Evolutionary conservation across 2,113 vertebrate species (phyloP).

Genomic region (Morone saxatilis): DNA sequence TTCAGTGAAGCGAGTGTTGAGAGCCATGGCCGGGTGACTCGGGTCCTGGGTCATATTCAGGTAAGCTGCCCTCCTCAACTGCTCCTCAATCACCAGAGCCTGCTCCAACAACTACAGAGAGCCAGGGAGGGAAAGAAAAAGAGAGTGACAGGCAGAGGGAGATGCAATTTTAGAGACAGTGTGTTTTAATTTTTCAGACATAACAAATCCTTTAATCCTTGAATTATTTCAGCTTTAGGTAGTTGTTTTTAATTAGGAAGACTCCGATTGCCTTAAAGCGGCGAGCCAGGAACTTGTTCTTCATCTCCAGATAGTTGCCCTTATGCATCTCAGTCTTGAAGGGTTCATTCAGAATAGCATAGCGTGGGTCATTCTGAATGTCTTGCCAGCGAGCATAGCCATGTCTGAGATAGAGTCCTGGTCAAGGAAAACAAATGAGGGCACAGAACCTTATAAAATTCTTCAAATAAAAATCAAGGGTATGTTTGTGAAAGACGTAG

Average conservation of each 20-base stretch:
- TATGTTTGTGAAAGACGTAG: neutral
- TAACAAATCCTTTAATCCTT: slow-evolving; percentile 31
- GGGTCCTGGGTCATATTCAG: slow-evolving; percentile 99
- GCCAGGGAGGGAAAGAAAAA: neutral
- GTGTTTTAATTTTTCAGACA: slow-evolving; percentile 30
- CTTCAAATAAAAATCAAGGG: slow-evolving; percentile 17
- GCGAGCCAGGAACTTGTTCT: slow-evolving; percentile 98
- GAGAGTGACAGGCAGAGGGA: neutral
- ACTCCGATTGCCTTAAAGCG: slow-evolving; percentile 90
- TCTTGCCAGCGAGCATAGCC: slow-evolving; percentile 99
- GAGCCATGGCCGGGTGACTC: slow-evolving; percentile 95
- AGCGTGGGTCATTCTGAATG: slow-evolving; percentile 96
- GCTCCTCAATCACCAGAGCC: slow-evolving; percentile 98
- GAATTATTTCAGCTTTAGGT: slow-evolving; percentile 8
- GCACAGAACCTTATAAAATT: slow-evolving; percentile 15
- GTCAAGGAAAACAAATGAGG: slow-evolving; percentile 66
- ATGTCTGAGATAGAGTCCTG: slow-evolving; percentile 81
- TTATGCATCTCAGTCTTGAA: slow-evolving; percentile 98
- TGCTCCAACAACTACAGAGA: slow-evolving; percentile 92
- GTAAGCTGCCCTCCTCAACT: slow-evolving; percentile 94
- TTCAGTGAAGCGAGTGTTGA: slow-evolving; percentile 95
- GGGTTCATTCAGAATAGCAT: slow-evolving; percentile 95
- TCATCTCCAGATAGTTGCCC: slow-evolving; percentile 99
- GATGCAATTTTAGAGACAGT: neutral
- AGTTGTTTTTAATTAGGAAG: slow-evolving; percentile 3